These are phyloP conservation scores for Antigone vipio DNA, from an alignment of 2,113 vertebrate genomes.

Conservation along the genomic window DNA sequence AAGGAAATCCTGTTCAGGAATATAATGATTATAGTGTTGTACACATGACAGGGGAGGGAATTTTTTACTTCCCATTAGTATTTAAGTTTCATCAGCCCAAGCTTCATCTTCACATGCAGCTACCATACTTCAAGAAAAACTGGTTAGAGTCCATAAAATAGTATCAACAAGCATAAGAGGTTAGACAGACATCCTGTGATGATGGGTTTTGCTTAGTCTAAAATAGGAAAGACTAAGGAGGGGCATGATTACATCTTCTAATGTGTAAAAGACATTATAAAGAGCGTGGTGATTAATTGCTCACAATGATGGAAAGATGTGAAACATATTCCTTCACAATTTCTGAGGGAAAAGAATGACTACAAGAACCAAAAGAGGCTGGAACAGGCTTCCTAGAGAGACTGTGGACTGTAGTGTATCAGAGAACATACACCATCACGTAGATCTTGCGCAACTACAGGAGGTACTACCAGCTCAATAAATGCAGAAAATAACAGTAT, in stretches of 20 bases:
- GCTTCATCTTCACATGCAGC: neutral
- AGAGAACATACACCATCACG: neutral
- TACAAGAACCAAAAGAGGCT: neutral
- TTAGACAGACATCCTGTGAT: neutral
- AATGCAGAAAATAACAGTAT: neutral
- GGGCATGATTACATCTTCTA: neutral
- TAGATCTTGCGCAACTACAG: neutral
- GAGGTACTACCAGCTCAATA: neutral
- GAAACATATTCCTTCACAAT: neutral
- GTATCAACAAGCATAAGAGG: neutral
- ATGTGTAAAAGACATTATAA: neutral
- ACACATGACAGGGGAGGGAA: neutral
- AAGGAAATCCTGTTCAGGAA: neutral
- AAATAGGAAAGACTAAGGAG: neutral
- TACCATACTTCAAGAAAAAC: neutral
- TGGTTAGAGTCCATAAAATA: neutral
- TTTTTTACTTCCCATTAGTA: conserved; percentile 3
- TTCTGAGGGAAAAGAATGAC: neutral
- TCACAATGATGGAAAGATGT: neutral
- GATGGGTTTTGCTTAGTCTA: neutral
- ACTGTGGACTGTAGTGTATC: neutral
- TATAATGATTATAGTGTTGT: neutral
- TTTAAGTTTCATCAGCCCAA: neutral
- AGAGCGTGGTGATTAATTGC: neutral
- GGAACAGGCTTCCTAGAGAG: neutral